Evolutionary conservation across 1,140 invertebrate species (phyloP).

Genomic region (Halictus rubicundus): DNA sequence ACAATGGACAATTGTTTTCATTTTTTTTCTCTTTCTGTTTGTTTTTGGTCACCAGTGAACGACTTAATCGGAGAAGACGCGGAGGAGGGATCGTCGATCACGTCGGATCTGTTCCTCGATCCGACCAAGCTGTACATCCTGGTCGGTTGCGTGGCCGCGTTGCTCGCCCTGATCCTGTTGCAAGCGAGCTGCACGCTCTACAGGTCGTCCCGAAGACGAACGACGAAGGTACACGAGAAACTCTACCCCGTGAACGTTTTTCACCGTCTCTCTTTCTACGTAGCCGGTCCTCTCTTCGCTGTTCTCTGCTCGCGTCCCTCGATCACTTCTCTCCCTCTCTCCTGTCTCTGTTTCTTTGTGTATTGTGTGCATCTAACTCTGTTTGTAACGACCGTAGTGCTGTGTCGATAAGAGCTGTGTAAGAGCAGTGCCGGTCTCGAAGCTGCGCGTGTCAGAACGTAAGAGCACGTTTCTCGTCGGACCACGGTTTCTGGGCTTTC

Average conservation of each 20-base stretch:
- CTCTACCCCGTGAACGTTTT: constrained; percentile 13
- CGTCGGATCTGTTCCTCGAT: constrained; percentile 71
- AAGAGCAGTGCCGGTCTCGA: constrained; percentile 9
- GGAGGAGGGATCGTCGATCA: constrained; percentile 66
- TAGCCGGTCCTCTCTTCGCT: constrained; percentile 18
- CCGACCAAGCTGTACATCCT: constrained; percentile 90
- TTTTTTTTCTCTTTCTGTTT: too few relatives aligned
- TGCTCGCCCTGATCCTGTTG: constrained; percentile 89
- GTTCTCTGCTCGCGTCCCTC: constrained; percentile 13
- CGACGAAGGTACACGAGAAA: constrained; percentile 81
- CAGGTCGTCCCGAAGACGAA: constrained; percentile 83
- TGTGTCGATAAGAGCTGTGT: constrained; percentile 27
- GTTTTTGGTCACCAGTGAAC: constrained; percentile 64
- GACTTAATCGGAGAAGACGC: constrained; percentile 69
- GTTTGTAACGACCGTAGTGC: constrained; percentile 33
- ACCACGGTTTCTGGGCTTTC: too few relatives aligned
- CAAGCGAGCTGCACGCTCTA: constrained; percentile 93
- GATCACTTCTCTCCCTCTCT: constrained; percentile 2
- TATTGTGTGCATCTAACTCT: constrained; percentile 43
- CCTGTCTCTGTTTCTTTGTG: constrained; percentile 8
- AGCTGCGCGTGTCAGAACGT: not conserved
- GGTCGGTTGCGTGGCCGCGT: constrained; percentile 88
- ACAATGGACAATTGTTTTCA: constrained; percentile 11
- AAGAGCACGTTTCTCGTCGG: too few relatives aligned
- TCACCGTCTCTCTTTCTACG: not conserved